Base-by-base conservation (phyloP, 2,797 vertebrate genomes). In the Cyclopterus lumpus region DNA sequence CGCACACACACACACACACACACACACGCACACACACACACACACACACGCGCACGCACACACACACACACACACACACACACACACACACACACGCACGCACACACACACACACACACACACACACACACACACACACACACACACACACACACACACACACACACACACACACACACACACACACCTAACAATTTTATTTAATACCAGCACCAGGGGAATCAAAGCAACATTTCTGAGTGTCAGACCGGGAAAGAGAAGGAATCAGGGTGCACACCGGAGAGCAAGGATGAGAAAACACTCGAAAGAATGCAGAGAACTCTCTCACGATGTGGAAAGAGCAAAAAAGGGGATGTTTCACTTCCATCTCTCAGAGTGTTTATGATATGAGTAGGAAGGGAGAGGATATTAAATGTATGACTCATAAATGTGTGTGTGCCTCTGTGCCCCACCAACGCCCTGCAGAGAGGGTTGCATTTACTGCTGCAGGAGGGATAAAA, bases 361-460 rank as follows among this genome's bases (percentile, higher is more conserved):
- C 88, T 88, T 89, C 81, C 85, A 80, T 86, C 83, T 84, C 79
- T 80, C 75, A 69, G 88, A 83, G 86, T 89, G 86, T 92, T 93
- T 92, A 91, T 88, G 84, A 86, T 91, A 86, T 20, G 90, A 93
- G 93, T 93, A 91, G 91, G 91, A 93, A 91, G 91, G 88, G 84
- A 91, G 89, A 93, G 90, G 85, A 87, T 89, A 93, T 92, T 90
- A 91, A 88, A 91, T 90, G 86, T 88, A 88, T 95, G 93, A 95
- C 89, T 95, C 94, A 95, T 92, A 91, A 92, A 93, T 91, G 92
- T 93, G 89, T 93, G 89, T 87, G 89, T 87, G 87, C 83, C 76
- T 87, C 89, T 84, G 86, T 86, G 88, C 88, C 90, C 88, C 91
- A 89, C 87, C 92, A 93, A 91, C 91, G 86, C 88, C 85, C 90